phyloP scores from a whole-genome alignment of 2,113 vertebrate species.

The Copsychus sechellarum region DNA sequence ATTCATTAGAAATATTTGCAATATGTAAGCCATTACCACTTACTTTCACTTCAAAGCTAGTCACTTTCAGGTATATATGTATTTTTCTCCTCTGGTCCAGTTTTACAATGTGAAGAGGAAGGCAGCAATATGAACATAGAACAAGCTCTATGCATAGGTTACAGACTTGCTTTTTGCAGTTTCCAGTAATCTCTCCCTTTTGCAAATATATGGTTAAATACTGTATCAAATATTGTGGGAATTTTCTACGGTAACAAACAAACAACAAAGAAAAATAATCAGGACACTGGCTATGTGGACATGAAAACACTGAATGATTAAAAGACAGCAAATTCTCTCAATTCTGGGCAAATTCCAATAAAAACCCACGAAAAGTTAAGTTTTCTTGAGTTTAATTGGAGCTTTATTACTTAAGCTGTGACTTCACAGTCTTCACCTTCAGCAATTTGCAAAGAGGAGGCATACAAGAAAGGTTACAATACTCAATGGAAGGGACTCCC shows the following conservation, averaged over 20 bases:
- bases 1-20: not conserved
- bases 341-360: not conserved
- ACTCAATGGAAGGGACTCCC: not conserved
- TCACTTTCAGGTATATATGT: not conserved
- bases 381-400: constrained; percentile 59
- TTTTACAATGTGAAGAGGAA: not conserved
- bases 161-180: not conserved
- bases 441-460: constrained; percentile 60
- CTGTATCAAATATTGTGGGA: not conserved
- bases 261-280: not conserved
- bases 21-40: not conserved
- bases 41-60: not conserved
- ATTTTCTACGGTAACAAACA: not conserved
- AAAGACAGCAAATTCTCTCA: not conserved
- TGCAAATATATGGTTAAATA: not conserved
- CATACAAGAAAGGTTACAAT: constrained; percentile 45
- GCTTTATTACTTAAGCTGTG: constrained; percentile 77
- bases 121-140: not conserved
- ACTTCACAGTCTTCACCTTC: constrained; percentile 68
- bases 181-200: not conserved
- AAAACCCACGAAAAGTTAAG: not conserved
- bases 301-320: not conserved
- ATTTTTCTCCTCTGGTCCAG: not conserved
- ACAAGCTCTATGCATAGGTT: not conserved
- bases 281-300: not conserved